Conservation (phyloP, 2,797 vertebrate genomes). For the Pangasius mekongensis region DNA sequence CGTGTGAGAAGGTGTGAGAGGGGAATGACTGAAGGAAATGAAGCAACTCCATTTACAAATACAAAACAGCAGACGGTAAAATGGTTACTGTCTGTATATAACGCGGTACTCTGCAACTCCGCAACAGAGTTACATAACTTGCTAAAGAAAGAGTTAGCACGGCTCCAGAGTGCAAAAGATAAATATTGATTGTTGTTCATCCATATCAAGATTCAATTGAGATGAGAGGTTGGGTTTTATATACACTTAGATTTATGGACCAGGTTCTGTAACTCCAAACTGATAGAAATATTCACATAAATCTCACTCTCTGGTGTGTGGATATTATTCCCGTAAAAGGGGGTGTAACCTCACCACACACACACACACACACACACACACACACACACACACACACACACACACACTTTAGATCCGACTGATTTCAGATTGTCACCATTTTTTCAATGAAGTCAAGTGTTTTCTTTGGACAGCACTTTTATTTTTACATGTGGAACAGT, state of each 20-base stretch:
- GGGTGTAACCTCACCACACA: conserved; percentile 21
- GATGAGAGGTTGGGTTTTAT: conserved; percentile 18
- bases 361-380: conserved; percentile 11
- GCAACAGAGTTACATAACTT: conserved; percentile 9
- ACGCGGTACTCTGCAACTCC: neutral
- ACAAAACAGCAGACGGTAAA: conserved; percentile 7
- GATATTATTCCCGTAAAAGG: conserved; percentile 58
- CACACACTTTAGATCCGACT: conserved; percentile 56
- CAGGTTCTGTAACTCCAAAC: conserved; percentile 41
- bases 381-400: conserved; percentile 31
- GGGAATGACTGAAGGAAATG: conserved; percentile 39
- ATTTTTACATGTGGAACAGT: conserved; percentile 78
- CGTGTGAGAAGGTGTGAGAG: conserved; percentile 54
- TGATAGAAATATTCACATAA: conserved; percentile 50
- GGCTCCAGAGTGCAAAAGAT: conserved; percentile 12
- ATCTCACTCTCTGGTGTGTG: conserved; percentile 54
- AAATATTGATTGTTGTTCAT: conserved; percentile 39
- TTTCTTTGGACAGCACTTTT: conserved; percentile 76
- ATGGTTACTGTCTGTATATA: neutral
- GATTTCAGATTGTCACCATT: conserved; percentile 64
- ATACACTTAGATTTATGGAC: conserved; percentile 42
- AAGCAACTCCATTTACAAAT: conserved; percentile 20
- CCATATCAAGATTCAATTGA: conserved; percentile 15
- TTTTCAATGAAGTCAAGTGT: conserved; percentile 69
- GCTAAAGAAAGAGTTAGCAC: conserved; percentile 45